Base-by-base conservation (phyloP, 1,140 invertebrate genomes). In the Pissodes strobi region DNA sequence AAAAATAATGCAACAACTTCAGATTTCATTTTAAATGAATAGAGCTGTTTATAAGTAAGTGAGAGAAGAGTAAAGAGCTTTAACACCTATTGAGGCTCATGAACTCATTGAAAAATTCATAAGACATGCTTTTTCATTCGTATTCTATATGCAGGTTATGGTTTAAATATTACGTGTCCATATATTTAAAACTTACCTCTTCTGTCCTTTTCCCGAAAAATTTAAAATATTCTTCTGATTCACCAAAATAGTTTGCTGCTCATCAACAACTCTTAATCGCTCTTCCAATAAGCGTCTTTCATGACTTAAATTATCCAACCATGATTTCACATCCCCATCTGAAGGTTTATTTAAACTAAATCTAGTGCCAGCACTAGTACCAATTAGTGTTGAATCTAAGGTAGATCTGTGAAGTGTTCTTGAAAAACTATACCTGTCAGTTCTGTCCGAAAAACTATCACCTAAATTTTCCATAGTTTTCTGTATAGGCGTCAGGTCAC, bases 231-330 rank as follows among this genome's bases (percentile, higher is more conserved):
- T 49, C 30, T 23, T 66, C 27, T 65, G 62, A 21, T 51, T 48
- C 21, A 17, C 23, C 23, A 70, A 55, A 46, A 62, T 53, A 53
- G 59, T 37, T 18, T 55, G 12, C 48, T 60, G 68, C 23, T 62
- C 45, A 5, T 27, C 38, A n/a, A 67, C 45, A 25, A 71, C 41
- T 27, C 39, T 53, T 41, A 72, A 66, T 52, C 64, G 49, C 22
- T 59, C 58, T 62, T 72, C 69, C 21, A 72, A 55, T 9, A 39
- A 10, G 23, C 27, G 43, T 45, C 43, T 18, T 58, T 72, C 58
- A 18, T 48, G 30, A 21, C 58, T 25, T 12, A 72, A 64, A 61
- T 72, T 59, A 9, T 56, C 17, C 12, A 41, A 41, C 61, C 58
- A 68, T 5, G 25, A 43, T 30, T 39, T 45, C 2, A 65, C 37